Evolutionary conservation across 2,113 vertebrate genomes (phyloP), one percentile per base, ranked within the genome.

Genomic region (Leucosticte australis): DNA sequence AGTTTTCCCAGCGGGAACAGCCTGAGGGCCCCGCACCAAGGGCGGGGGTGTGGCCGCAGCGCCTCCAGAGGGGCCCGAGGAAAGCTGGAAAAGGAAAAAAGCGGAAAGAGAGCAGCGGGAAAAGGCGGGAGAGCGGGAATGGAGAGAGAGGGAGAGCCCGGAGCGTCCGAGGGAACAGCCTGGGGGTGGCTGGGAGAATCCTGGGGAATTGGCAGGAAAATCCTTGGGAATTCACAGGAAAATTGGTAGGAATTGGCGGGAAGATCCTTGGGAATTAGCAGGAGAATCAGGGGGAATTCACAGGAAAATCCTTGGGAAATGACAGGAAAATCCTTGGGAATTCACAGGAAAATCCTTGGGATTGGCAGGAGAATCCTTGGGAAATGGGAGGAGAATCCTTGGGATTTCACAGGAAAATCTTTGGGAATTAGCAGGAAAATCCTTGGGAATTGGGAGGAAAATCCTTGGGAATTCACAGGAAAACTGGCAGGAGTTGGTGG

Each of bases 21-120:
- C 98, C 97, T 98, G 98, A n/a, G 98, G 98, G 47, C 99, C 99
- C 97, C 99, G 98, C 85, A 99, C 98, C 22, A 99, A 96, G 41
- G 99, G 99, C 57, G 99, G 99, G 73, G 99, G 99, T 52, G 99
- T 98, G 59, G 99, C 98, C 93, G 98, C 98, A 24, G 98, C 97
- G 57, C 91, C 96, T 94, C 98, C 98, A 22, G 98, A 94, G 23
- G 98, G 97, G 89, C 97, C 99, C 95, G 97, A 19, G 41, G 97
- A 8, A 9, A 35, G 97, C 97, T 99, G 93, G 42, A 91, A 97
- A 86, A 97, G 50, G 94, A 77, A 83, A 88, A 87, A 80, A 90
- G 44, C 64, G 87, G 67, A 83, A 70, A 90, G 63, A 91, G 81
- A 91, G 94, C 87, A 91, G 56, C 74, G 15, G 76, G 15, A 20